These are phyloP conservation scores for Meiosimyza decipiens DNA, from an alignment of 2,888 invertebrate genomes.

Conservation along the genomic window DNA sequence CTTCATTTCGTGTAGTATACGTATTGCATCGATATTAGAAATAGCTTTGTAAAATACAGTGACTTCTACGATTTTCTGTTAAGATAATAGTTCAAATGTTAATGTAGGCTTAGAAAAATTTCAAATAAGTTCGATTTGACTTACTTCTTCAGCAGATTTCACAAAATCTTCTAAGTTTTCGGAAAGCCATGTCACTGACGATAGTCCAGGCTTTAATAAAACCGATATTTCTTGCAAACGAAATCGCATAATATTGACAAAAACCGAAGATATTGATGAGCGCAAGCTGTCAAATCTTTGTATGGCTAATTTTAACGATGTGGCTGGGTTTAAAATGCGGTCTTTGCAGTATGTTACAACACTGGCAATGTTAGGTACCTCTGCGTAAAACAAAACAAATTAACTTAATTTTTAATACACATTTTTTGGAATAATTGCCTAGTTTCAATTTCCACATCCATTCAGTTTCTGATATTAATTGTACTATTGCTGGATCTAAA, in stretches of 20 bases:
- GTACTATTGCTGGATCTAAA: slow-evolving; percentile 78
- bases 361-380: slow-evolving; percentile 81
- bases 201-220: slow-evolving; percentile 80
- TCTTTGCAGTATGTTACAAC: slow-evolving; percentile 80
- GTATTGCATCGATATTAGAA: slow-evolving; percentile 79
- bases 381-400: slow-evolving; percentile 55
- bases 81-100: neutral
- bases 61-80: slow-evolving; percentile 54
- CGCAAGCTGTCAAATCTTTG: slow-evolving; percentile 73
- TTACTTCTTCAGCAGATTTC: slow-evolving; percentile 71
- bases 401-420: neutral
- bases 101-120: neutral
- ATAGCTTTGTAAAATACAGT: slow-evolving; percentile 65
- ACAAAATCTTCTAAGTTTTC: slow-evolving; percentile 68
- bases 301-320: slow-evolving; percentile 73
- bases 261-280: slow-evolving; percentile 68
- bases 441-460: slow-evolving; percentile 82
- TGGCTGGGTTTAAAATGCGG: slow-evolving; percentile 73
- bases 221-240: slow-evolving; percentile 76
- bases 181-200: slow-evolving; percentile 85
- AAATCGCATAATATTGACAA: slow-evolving; percentile 76
- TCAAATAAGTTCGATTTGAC: neutral
- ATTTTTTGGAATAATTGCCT: slow-evolving; percentile 63
- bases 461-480: slow-evolving; percentile 83
- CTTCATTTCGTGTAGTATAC: slow-evolving; percentile 76